Evolutionary conservation across 2,113 vertebrate species (phyloP).

Genomic region (Oncorhynchus nerka): DNA sequence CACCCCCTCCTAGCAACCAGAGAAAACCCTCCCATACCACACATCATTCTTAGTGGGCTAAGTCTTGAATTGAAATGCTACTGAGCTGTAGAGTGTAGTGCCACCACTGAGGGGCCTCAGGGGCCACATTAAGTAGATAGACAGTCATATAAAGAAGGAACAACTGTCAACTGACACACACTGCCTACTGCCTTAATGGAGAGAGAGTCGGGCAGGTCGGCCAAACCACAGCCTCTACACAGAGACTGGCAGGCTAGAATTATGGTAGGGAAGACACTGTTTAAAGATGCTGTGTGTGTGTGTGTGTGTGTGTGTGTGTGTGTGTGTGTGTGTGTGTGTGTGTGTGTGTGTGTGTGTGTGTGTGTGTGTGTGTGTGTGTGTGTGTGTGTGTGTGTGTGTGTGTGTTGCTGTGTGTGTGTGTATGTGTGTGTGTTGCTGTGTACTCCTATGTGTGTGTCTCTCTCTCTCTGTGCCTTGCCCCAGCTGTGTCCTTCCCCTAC

Average conservation of each 20-base stretch:
- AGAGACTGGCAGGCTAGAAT: conserved; percentile 66
- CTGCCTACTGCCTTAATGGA: conserved; percentile 70
- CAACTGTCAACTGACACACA: conserved; percentile 67
- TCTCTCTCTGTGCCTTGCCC: conserved; percentile 29
- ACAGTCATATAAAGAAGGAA: conserved; percentile 22
- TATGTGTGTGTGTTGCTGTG: background rate
- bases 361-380: conserved; percentile 7
- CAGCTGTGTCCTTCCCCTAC: conserved; percentile 40
- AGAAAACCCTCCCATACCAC: too few relatives aligned
- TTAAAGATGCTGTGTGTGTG: conserved; percentile 44
- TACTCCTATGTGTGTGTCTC: conserved; percentile 1
- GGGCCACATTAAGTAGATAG: background rate
- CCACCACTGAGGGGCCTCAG: background rate
- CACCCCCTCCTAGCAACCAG: too few relatives aligned
- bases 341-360: conserved; percentile 5
- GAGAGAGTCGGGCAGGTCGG: conserved; percentile 58
- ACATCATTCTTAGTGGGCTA: too few relatives aligned
- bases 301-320: background rate
- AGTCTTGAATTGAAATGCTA: too few relatives aligned
- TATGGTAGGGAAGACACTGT: conserved; percentile 47
- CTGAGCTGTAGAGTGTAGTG: background rate
- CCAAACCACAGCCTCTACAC: conserved; percentile 70
- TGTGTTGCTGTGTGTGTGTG: background rate
- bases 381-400: conserved; percentile 3
- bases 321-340: conserved; percentile 1